Evolutionary conservation across 1,140 invertebrate species (phyloP), one percentile per base, ranked within the genome.

Genomic region (Monochamus saltuarius): DNA sequence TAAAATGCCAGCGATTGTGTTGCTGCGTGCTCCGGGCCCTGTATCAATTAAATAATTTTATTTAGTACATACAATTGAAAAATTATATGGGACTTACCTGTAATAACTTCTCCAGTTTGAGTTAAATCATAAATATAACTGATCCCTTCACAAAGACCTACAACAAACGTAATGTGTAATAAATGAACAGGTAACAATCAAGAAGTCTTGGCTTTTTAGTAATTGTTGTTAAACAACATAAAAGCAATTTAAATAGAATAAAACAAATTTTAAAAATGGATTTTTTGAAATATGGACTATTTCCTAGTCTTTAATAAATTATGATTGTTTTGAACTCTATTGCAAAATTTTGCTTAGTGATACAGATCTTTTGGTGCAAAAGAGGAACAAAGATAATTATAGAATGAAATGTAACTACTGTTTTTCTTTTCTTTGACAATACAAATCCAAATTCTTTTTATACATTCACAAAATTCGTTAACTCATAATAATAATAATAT

Each of bases 51-150:
- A 40, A 35, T 35, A 16, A 55, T 14, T 8, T 11, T 42, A 55
- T n/a, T 43, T 17, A 42, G 10, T 8, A 42, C 13, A 11, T 19
- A 37, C 13, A 10, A 1, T 9, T 7, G 10, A 10, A 9, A 56
- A 56, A 14, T 35, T 60, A 43, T 36, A 59, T 55, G 56, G 38
- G 55, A 84, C 70, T 83, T 82, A 85, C 93, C 93, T 75, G 90
- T 87, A 74, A 92, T 83, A 51, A 97, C 87, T 75, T 91, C 89
- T 62, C 92, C 92, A 65, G 84, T 85, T 79, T 96, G 94, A 73
- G 88, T 87, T 65, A 94, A 78, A 81, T 92, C 89, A 80, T 89
- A 88, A 75, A 91, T 84, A 59, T 70, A 75, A 55, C 69, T 65
- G 51, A 66, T 61, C 37, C 62, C 67, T 47, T 73, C 64, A 35